phyloP scores from a whole-genome alignment of 2,797 vertebrate genomes.

The Psittacula derbiana region DNA sequence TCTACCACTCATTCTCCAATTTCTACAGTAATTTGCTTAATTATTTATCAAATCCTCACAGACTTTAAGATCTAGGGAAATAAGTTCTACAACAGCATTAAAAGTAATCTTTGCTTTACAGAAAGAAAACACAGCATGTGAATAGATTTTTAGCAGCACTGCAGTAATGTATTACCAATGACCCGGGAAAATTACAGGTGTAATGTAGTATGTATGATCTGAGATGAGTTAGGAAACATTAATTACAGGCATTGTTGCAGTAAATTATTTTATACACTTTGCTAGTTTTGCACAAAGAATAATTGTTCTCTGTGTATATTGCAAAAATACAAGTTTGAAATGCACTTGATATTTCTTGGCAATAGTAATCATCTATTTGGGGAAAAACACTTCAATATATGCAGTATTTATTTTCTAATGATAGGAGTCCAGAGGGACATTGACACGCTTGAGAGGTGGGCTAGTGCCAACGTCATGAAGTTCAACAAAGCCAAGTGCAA shows the following conservation, averaged over 20 bases:
- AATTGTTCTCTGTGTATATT: slow-evolving; percentile 3
- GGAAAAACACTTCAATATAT: not conserved
- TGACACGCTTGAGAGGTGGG: not conserved
- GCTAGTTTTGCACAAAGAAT: slow-evolving; percentile 51
- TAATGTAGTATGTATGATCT: slow-evolving; percentile 7
- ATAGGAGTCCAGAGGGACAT: not conserved
- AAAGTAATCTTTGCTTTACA: not conserved
- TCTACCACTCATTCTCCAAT: not conserved
- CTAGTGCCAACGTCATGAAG: not conserved
- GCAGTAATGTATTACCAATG: not conserved
- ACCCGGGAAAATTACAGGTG: slow-evolving; percentile 56
- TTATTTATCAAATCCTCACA: not conserved
- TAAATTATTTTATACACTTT: slow-evolving; percentile 68
- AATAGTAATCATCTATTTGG: not conserved
- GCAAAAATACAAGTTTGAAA: not conserved
- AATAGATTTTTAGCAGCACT: not conserved
- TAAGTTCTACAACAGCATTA: not conserved
- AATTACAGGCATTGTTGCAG: slow-evolving; percentile 55
- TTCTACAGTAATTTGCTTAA: not conserved
- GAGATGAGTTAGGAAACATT: slow-evolving; percentile 56
- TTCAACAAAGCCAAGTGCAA: not conserved
- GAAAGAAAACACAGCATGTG: not conserved
- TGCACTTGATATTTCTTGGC: not conserved
- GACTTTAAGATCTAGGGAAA: not conserved
- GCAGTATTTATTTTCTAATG: not conserved